Base-by-base conservation (phyloP, 2,888 invertebrate genomes). In the Brassicogethes aeneus region DNA sequence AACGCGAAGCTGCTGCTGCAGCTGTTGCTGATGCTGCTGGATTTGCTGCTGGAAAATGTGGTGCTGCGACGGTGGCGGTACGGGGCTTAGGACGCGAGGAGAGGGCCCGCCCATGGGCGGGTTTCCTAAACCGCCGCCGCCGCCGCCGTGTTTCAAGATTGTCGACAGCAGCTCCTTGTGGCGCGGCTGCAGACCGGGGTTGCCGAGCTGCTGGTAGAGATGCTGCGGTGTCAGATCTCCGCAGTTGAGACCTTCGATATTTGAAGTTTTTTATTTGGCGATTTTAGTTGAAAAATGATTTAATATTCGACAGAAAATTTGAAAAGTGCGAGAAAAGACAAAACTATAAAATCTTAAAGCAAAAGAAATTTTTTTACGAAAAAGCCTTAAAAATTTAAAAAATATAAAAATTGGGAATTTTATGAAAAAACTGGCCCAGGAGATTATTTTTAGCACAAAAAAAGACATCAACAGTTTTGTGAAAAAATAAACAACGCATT, bases 141-240 rank as follows among this genome's bases (percentile, higher is more conserved):
- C 44, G 12, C 53, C 62, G 39, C 73, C 73, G 55, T 73, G 62
- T 55, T 76, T 80, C 43, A 85, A 66, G 42, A 85, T 82, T 46
- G 79, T 77, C 46, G 77, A 71, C 48, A 85, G 70, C 55, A 84
- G 73, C 53, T 85, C 85, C 30, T 83, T 76, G 57, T 85, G 83
- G 10, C 83, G 77, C 54, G 77, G 79, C 60, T 83, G 83, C 67
- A 82, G 73, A 10, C 80, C 81, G 2, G 82, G 81, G 68, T 85
- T 85, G 57, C 71, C 72, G 40, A 87, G 71, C 62, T 88, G 87
- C 62, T 85, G 84, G 63, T 85, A 78, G 52, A 88, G 67, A 59
- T 85, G 80, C 57, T 81, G 80, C 16, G 76, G 73, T 2, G 85
- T 84, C 43, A 88, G 79, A 66, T 88, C 86, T 42, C 87, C 87